A percentile compares a stretch with the other conserved stretches of the same genome.
Evolutionary conservation across 2,113 vertebrate genomes (phyloP).

Genomic region (Menura novaehollandiae): DNA sequence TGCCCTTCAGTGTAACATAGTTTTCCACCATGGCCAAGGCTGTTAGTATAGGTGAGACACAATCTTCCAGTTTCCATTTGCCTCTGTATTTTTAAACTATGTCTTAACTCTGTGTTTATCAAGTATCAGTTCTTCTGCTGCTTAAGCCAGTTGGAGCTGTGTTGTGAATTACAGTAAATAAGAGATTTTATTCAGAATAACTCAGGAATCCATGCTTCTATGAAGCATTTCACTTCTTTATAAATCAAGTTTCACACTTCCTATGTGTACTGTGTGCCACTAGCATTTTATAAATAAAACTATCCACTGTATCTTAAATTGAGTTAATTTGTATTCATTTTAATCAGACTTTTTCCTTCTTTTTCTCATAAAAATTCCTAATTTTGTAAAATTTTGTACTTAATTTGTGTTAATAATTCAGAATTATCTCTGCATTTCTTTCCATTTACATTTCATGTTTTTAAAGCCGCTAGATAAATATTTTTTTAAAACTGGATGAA

Average conservation of each 20-base stretch:
- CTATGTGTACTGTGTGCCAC: background rate
- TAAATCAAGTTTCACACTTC: background rate
- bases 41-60: background rate
- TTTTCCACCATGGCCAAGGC: background rate
- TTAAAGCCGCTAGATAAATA: background rate
- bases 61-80: background rate
- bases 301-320: background rate
- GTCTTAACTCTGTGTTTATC: background rate
- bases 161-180: background rate
- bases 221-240: slow-evolving; percentile 21
- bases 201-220: slow-evolving; percentile 33
- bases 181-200: background rate
- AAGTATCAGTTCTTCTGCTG: background rate
- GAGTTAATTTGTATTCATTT: background rate
- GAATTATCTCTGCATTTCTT: background rate
- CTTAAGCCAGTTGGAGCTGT: background rate
- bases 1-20: background rate
- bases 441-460: background rate
- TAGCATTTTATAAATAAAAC: slow-evolving; percentile 41
- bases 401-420: background rate
- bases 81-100: background rate
- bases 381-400: background rate
- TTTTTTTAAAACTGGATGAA: background rate
- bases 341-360: background rate
- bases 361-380: background rate